Conservation (phyloP, 2,113 vertebrate genomes). For the Lycocorax pyrrhopterus region DNA sequence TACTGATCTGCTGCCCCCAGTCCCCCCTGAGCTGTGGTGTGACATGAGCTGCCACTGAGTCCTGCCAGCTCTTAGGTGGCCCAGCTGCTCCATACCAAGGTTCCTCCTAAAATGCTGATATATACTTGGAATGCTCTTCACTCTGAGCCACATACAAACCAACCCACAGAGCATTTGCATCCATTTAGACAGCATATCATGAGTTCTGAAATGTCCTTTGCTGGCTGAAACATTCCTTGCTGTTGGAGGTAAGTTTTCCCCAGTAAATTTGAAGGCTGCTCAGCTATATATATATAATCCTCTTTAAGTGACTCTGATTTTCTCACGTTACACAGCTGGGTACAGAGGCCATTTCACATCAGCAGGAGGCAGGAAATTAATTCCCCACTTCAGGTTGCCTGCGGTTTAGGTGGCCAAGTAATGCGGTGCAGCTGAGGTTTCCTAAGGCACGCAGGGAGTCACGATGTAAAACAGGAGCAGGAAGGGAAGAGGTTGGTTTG, state of each 20-base stretch:
- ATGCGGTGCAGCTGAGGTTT: neutral
- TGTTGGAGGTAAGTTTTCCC: neutral
- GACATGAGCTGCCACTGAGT: neutral
- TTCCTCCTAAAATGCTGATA: neutral
- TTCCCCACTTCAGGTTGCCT: neutral
- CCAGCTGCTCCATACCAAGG: neutral
- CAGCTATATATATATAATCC: neutral
- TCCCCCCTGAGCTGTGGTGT: neutral
- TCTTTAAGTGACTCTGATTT: neutral
- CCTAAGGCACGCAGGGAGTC: neutral
- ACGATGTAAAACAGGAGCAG: neutral
- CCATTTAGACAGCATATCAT: neutral
- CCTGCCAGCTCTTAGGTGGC: neutral
- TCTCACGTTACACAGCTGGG: neutral
- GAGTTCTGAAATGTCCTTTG: neutral
- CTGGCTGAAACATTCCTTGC: neutral
- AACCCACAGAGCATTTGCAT: neutral
- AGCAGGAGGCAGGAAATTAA: neutral
- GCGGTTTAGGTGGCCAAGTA: neutral
- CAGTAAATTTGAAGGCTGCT: neutral
- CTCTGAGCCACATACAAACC: neutral
- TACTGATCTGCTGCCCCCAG: neutral
- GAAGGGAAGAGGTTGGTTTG: accelerated
- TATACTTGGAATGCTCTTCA: neutral
- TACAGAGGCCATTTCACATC: neutral